Percentiles rank a stretch among this genome's conserved stretches.
Evolutionary conservation across 2,797 vertebrate genomes (phyloP).

Genomic region (Philypnodon macrostomus): DNA sequence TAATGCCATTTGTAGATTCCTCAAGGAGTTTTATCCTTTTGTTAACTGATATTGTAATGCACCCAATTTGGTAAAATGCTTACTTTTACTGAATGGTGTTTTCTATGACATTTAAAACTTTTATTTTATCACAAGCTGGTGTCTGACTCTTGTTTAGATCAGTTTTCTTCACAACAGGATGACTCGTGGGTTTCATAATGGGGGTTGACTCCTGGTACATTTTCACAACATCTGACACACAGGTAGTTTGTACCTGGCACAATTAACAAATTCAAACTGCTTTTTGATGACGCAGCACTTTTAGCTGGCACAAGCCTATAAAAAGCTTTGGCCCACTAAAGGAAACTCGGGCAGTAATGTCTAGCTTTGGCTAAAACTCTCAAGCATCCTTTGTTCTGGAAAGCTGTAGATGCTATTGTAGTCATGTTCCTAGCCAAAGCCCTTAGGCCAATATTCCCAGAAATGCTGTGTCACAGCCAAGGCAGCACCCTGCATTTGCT

Average conservation of each 20-base stretch:
- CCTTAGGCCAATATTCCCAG: background rate
- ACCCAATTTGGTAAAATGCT: conserved; percentile 71
- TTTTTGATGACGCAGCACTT: background rate
- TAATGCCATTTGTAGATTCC: conserved; percentile 77
- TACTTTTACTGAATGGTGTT: conserved; percentile 73
- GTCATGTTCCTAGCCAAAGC: conserved; percentile 12
- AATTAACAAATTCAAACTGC: too few species aligned
- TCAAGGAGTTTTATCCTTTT: conserved; percentile 79
- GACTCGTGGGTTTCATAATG: too few species aligned
- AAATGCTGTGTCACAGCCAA: conserved; percentile 21
- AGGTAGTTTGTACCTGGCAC: background rate
- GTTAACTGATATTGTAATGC: conserved; percentile 74
- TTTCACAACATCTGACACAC: too few species aligned
- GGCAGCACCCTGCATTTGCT: background rate
- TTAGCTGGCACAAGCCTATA: background rate
- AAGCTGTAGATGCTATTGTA: conserved; percentile 26
- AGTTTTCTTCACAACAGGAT: background rate
- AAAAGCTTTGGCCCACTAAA: background rate
- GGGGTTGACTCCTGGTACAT: background rate
- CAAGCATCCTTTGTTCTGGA: conserved; percentile 38
- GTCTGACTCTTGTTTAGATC: conserved; percentile 49
- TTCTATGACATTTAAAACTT: conserved; percentile 79
- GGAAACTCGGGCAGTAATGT: background rate
- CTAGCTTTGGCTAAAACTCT: conserved; percentile 20
- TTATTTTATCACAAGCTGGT: conserved; percentile 76